Conservation (phyloP, 2,797 vertebrate species). For the Phataginus tetradactyla region DNA sequence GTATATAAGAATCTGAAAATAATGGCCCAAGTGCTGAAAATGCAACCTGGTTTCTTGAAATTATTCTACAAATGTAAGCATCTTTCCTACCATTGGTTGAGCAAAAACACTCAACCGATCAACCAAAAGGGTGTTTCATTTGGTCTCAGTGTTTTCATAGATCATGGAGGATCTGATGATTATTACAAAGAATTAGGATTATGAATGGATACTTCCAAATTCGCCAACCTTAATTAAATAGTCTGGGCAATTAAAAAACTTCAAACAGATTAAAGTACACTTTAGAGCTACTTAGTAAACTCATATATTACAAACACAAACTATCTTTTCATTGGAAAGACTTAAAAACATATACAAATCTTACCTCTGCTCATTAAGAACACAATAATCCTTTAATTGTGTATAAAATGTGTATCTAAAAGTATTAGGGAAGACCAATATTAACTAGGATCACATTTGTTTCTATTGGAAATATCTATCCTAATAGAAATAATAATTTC, state of each 20-base stretch:
- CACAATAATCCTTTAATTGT: not conserved
- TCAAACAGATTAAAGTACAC: not conserved
- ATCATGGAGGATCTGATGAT: not conserved
- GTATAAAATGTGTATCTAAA: not conserved
- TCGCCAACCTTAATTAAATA: not conserved
- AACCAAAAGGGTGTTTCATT: not conserved
- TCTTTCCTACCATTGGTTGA: not conserved
- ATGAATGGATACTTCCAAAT: not conserved
- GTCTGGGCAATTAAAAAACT: not conserved
- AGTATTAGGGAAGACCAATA: not conserved
- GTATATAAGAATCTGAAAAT: not conserved
- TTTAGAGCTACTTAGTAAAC: not conserved
- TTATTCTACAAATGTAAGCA: not conserved
- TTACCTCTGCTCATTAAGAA: not conserved
- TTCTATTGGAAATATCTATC: not conserved
- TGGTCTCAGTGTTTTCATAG: not conserved
- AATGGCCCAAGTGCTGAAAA: not conserved
- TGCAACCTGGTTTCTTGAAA: not conserved
- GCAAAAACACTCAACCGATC: not conserved
- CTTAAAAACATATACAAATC: conserved; percentile 21
- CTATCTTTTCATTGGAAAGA: conserved; percentile 8
- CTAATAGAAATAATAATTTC: conserved; percentile 30
- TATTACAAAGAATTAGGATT: conserved; percentile 30
- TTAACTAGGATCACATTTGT: not conserved
- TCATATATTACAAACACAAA: not conserved